Evolutionary conservation across 2,113 vertebrate genomes (phyloP), one percentile per base, ranked within the genome.

Genomic region (Oostethus manadensis): DNA sequence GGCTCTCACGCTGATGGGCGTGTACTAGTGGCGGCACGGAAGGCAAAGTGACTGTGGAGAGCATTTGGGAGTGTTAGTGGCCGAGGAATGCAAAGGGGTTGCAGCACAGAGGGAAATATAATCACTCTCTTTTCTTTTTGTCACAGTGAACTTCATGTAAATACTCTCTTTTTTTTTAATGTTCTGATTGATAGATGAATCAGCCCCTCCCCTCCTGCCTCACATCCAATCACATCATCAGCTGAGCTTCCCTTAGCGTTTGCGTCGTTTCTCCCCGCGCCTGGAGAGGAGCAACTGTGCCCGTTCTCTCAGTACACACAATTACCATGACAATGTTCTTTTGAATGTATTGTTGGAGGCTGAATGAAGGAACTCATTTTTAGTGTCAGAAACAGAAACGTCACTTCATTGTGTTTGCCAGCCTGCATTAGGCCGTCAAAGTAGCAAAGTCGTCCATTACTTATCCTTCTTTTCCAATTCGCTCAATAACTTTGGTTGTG

Each of bases 11-110:
- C 89, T 95, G 92, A 92, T 93, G 91, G 96, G 93, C 85, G 85
- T 93, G 88, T 93, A 95, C 92, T 95, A 94, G 91, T 91, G 87
- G 90, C 91, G 90, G 90, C 91, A 89, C 83, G 84, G 86, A 38
- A 87, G 70, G 91, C 92, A 91, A 93, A 96, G 90, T 93, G 91
- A 93, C 88, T 92, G 89, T 92, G 92, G 87, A 93, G 90, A 93
- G 94, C 92, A 94, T 92, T 93, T 89, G 91, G 89, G 88, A 91
- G 89, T 93, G 91, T 88, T 93, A 76, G 81, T 88, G 92, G 93
- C 92, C 91, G 88, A 89, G 92, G 93, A 91, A 60, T 95, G 89
- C 89, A 89, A 94, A 93, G 94, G 94, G 92, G 94, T 91, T 94
- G 90, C 74, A 89, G 88, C 90, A 84, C 89, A 91, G 88, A 90